A percentile compares a stretch with the other conserved stretches of the same genome.
Conservation (phyloP, 2,797 vertebrate species). For the Setipinna tenuifilis region DNA sequence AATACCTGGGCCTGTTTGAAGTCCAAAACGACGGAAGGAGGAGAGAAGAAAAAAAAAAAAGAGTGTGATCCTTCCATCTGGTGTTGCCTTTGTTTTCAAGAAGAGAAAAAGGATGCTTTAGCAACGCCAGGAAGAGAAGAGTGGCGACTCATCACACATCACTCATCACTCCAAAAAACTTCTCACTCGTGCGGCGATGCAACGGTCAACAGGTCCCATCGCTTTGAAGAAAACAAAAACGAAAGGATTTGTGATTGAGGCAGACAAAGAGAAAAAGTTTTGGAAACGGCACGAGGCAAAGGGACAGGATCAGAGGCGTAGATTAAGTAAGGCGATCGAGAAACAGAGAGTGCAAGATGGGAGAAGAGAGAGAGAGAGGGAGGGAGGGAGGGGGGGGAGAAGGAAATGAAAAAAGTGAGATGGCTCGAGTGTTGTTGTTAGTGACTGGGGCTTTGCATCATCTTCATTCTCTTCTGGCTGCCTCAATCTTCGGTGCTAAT, state of each 20-base stretch:
- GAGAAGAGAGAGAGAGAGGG: background rate
- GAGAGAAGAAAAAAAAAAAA: background rate
- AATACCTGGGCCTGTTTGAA: conserved; percentile 23
- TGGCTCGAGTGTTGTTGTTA: background rate
- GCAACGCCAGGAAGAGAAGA: background rate
- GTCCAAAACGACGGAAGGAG: conserved; percentile 22
- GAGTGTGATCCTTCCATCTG: conserved; percentile 21
- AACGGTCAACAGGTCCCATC: conserved; percentile 32
- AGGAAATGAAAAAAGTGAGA: background rate
- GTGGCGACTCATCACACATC: conserved; percentile 17
- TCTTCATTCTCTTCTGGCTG: conserved; percentile 61
- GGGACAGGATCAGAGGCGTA: background rate
- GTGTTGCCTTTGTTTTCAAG: conserved; percentile 22
- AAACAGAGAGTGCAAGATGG: background rate
- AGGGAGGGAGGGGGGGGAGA: background rate
- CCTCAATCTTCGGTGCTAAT: conserved; percentile 70
- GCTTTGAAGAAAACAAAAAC: conserved; percentile 4
- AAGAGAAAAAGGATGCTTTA: conserved; percentile 1
- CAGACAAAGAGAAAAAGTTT: conserved; percentile 24
- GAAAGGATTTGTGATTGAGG: background rate
- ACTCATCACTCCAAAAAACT: conserved; percentile 1
- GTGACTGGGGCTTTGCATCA: conserved; percentile 63
- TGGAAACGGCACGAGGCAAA: background rate
- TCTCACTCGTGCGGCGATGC: background rate
- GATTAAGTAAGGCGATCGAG: background rate